A percentile compares a stretch with the other conserved stretches of the same genome.
phyloP scores from a whole-genome alignment of 2,797 vertebrate species.

The Erithacus rubecula region DNA sequence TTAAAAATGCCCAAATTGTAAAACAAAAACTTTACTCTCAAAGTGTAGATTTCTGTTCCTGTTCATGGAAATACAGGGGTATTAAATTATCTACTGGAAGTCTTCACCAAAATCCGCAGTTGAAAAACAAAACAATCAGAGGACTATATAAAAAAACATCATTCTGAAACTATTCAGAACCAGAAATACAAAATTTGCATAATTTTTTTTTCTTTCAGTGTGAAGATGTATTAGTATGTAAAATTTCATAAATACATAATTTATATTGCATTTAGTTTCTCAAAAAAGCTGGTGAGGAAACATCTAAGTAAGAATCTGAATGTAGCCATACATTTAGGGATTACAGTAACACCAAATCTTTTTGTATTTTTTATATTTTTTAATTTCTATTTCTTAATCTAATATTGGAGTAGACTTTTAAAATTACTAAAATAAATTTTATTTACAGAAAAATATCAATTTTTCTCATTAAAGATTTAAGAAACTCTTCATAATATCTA shows the following conservation, averaged over 20 bases:
- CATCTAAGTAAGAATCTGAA: not conserved
- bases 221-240: not conserved
- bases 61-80: not conserved
- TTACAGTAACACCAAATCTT: not conserved
- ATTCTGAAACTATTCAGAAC: not conserved
- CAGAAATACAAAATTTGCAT: not conserved
- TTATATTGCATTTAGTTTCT: not conserved
- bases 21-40: not conserved
- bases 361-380: not conserved
- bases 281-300: not conserved
- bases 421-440: not conserved
- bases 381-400: not conserved
- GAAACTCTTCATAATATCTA: not conserved
- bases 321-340: not conserved
- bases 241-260: not conserved
- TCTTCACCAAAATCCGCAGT: not conserved
- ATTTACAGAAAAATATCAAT: not conserved
- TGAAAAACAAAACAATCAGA: conserved; percentile 8
- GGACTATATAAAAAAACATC: not conserved
- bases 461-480: not conserved
- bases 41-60: not conserved
- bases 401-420: not conserved
- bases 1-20: not conserved
- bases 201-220: not conserved
- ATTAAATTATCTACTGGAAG: not conserved